Percentiles rank a stretch among this genome's conserved stretches.
Evolutionary conservation across 2,113 vertebrate species (phyloP).

Genomic region (Mormyrus lacerda): DNA sequence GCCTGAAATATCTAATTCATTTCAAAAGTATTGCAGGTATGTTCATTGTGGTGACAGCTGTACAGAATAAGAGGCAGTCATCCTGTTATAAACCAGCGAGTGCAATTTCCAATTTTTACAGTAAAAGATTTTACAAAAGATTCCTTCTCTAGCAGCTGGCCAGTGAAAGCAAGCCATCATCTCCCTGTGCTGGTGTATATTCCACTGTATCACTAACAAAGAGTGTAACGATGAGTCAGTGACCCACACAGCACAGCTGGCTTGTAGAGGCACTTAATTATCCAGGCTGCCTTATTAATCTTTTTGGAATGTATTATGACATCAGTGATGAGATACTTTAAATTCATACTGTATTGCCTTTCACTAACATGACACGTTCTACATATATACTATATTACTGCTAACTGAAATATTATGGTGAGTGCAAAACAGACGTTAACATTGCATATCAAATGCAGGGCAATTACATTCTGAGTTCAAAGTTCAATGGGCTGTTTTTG

Average conservation of each 20-base stretch:
- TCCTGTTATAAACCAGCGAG: not conserved
- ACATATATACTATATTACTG: not conserved
- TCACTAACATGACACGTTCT: not conserved
- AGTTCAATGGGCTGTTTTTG: slow-evolving; percentile 39
- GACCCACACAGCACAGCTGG: not conserved
- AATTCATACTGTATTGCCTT: not conserved
- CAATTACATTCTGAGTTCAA: slow-evolving; percentile 60
- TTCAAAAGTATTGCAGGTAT: not conserved
- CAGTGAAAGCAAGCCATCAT: not conserved
- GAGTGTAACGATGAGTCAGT: not conserved
- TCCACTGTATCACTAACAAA: not conserved
- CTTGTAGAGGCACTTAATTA: not conserved
- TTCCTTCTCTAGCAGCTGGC: not conserved
- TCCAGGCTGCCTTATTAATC: not conserved
- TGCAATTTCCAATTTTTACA: not conserved
- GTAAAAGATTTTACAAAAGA: not conserved
- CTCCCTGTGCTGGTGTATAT: not conserved
- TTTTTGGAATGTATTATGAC: not conserved
- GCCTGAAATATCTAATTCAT: not conserved
- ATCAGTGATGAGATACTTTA: not conserved
- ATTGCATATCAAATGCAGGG: slow-evolving; percentile 43
- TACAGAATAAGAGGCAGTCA: not conserved
- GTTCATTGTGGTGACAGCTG: not conserved
- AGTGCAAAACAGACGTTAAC: slow-evolving; percentile 47
- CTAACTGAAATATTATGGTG: not conserved